Conservation (phyloP, 2,888 invertebrate genomes). For the Dexiosoma caninum region DNA sequence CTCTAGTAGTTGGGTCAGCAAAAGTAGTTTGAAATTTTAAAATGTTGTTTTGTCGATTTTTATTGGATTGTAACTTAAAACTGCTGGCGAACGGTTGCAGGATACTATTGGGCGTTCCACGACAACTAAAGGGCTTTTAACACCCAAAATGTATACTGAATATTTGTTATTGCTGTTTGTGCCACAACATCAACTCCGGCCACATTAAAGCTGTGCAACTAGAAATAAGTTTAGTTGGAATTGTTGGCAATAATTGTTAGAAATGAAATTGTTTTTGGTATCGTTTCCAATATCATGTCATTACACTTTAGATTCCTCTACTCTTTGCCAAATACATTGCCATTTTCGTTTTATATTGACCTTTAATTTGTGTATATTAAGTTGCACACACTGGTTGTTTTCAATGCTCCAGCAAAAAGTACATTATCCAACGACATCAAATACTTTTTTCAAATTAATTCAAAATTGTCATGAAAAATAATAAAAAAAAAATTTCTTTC, state of each 20-base stretch:
- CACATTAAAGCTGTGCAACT: not conserved
- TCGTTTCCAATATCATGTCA: constrained; percentile 30
- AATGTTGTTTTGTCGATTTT: constrained; percentile 11
- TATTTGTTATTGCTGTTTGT: not conserved
- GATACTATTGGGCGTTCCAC: not conserved
- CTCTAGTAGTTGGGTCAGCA: not conserved
- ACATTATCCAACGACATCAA: too few relatives aligned
- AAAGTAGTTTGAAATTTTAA: constrained; percentile 11
- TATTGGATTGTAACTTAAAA: not conserved
- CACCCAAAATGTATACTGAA: not conserved
- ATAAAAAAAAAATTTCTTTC: too few relatives aligned
- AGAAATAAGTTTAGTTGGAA: not conserved
- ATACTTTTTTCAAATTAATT: too few relatives aligned
- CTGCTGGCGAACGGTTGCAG: not conserved
- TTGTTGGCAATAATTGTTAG: constrained; percentile 26
- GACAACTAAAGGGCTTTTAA: not conserved
- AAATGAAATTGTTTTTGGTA: constrained; percentile 19
- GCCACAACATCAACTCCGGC: not conserved
- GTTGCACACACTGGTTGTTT: not conserved
- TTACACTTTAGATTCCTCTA: not conserved
- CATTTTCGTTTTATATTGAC: not conserved
- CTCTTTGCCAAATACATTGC: too few relatives aligned
- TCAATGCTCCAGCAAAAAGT: not conserved
- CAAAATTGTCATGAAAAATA: too few relatives aligned
- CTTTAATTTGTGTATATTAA: constrained; percentile 27